Conservation (phyloP, 1,140 invertebrate genomes). For the Elymnias hypermnestra region DNA sequence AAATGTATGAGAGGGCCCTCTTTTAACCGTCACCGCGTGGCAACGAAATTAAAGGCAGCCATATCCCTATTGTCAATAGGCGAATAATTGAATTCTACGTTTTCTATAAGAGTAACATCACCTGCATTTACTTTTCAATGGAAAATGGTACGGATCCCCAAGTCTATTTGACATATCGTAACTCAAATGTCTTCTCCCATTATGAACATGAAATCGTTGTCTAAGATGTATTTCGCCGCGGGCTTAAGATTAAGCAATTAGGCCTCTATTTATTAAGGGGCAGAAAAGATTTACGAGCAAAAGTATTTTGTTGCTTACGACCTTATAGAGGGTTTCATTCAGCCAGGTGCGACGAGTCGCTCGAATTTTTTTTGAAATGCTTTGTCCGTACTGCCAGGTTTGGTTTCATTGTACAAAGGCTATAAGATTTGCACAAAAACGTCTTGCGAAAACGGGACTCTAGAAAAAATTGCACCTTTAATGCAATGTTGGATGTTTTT, state of each 20-base stretch:
- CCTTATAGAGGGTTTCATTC: slow-evolving; percentile 21
- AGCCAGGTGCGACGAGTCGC: slow-evolving; percentile 55
- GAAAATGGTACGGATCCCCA: slow-evolving; percentile 49
- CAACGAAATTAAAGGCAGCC: slow-evolving; percentile 32
- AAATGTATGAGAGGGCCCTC: slow-evolving; percentile 9
- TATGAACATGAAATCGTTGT: slow-evolving; percentile 38
- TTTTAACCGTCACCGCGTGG: slow-evolving; percentile 22
- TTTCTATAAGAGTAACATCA: slow-evolving; percentile 56
- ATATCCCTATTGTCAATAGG: slow-evolving; percentile 47
- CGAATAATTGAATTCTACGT: slow-evolving; percentile 64
- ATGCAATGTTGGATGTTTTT: slow-evolving; percentile 7
- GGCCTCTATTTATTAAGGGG: slow-evolving; percentile 51
- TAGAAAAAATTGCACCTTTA: slow-evolving; percentile 50
- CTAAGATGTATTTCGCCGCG: slow-evolving; percentile 26
- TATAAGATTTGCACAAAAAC: slow-evolving; percentile 69
- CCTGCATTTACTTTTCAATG: slow-evolving; percentile 45
- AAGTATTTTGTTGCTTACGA: slow-evolving; percentile 29
- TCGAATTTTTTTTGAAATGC: slow-evolving; percentile 36
- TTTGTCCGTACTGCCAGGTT: slow-evolving; percentile 43
- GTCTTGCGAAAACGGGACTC: slow-evolving; percentile 41
- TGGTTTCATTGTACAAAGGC: slow-evolving; percentile 61
- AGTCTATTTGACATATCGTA: slow-evolving; percentile 50
- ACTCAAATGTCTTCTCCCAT: slow-evolving; percentile 52
- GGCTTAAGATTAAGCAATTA: slow-evolving; percentile 44
- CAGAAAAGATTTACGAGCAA: slow-evolving; percentile 46